These are phyloP conservation scores for Eubasilissa regina DNA, from an alignment of 1,140 invertebrate genomes.

Conservation along the genomic window DNA sequence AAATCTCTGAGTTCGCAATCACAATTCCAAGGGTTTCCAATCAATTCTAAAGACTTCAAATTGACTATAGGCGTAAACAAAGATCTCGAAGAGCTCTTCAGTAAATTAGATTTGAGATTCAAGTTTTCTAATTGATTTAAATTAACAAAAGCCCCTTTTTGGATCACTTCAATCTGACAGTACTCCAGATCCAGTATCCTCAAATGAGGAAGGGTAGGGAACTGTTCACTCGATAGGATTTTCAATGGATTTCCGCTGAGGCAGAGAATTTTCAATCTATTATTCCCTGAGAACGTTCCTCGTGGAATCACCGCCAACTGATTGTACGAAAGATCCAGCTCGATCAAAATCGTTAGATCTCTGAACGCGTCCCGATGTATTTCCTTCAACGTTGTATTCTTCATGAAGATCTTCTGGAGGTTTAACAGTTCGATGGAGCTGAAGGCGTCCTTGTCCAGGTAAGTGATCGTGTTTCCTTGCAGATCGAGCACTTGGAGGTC, in stretches of 20 bases:
- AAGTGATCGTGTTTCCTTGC: conserved; percentile 73
- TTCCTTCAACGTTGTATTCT: conserved; percentile 77
- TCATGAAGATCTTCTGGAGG: conserved; percentile 82
- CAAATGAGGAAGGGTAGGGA: conserved; percentile 81
- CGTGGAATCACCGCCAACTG: conserved; percentile 77
- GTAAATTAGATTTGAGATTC: conserved; percentile 79
- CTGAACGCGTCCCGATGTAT: conserved; percentile 83
- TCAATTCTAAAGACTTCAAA: conserved; percentile 81
- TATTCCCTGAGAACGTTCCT: conserved; percentile 82
- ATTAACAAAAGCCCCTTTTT: conserved; percentile 77
- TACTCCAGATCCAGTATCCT: conserved; percentile 80
- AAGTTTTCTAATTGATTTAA: conserved; percentile 80
- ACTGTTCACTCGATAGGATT: conserved; percentile 76
- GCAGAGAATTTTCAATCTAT: conserved; percentile 78
- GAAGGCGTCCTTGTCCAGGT: conserved; percentile 71
- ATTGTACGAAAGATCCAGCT: conserved; percentile 87
- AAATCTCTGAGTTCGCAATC: conserved; percentile 85
- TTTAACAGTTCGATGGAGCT: conserved; percentile 80
- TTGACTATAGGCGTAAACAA: conserved; percentile 79
- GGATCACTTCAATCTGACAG: conserved; percentile 78
- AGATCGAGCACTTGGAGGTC: conserved; percentile 79
- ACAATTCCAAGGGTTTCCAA: conserved; percentile 87
- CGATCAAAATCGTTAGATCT: conserved; percentile 84
- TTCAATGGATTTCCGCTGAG: conserved; percentile 81
- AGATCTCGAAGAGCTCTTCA: conserved; percentile 77